Conservation (phyloP, 2,113 vertebrate species). For the Phylloscopus whistleri region DNA sequence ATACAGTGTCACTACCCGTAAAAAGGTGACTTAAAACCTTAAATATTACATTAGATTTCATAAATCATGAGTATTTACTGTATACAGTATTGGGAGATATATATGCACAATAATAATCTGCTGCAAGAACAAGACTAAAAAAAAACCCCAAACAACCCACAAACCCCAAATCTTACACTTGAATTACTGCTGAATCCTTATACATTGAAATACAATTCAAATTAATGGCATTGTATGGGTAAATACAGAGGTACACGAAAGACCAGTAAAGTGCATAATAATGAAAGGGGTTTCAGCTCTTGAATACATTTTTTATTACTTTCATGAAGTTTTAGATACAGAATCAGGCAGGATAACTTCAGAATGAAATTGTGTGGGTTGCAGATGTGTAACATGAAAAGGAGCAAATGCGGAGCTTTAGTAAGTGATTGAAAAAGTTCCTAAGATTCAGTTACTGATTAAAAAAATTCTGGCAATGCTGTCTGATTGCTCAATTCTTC, state of each 20-base stretch:
- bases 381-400: neutral
- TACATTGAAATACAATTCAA: neutral
- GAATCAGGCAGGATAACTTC: neutral
- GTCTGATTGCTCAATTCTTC: neutral
- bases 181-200: neutral
- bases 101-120: neutral
- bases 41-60: neutral
- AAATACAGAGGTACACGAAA: neutral
- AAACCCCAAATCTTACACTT: neutral
- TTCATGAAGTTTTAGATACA: neutral
- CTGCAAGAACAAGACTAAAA: neutral
- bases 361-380: neutral
- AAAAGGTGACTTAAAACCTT: neutral
- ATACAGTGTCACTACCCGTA: neutral
- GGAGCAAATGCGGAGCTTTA: neutral
- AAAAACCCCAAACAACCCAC: neutral
- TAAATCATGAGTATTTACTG: neutral
- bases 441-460: neutral
- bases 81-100: neutral
- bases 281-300: neutral
- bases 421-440: neutral
- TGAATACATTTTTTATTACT: neutral
- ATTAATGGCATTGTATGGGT: neutral
- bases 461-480: neutral
- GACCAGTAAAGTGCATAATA: neutral